These are phyloP conservation scores for Hippoglossus stenolepis DNA, from an alignment of 2,113 vertebrate genomes.

Conservation along the genomic window DNA sequence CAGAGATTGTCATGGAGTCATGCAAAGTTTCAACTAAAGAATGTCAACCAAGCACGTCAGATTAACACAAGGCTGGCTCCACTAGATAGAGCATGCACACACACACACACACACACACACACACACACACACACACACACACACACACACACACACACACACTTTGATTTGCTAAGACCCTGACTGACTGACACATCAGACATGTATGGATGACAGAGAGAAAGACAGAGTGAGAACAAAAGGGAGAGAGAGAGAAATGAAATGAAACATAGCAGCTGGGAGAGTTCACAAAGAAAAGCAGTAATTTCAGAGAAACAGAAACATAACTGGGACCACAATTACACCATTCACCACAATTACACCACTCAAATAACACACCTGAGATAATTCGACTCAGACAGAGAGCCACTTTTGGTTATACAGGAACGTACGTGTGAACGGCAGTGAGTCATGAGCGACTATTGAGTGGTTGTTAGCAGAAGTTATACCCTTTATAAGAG, in stretches of 20 bases:
- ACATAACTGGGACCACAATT: conserved; percentile 13
- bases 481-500: neutral
- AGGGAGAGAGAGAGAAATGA: neutral
- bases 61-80: conserved; percentile 77
- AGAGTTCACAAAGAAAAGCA: conserved; percentile 33
- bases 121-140: neutral
- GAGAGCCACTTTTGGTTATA: neutral
- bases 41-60: conserved; percentile 78
- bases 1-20: conserved; percentile 76
- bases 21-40: conserved; percentile 76
- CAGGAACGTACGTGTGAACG: neutral
- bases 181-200: conserved; percentile 73
- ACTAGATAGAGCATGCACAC: conserved; percentile 59
- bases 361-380: neutral
- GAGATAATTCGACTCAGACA: conserved; percentile 1
- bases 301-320: conserved; percentile 29
- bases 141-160: conserved; percentile 29
- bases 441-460: neutral
- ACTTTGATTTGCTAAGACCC: conserved; percentile 69
- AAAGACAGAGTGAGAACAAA: conserved; percentile 28
- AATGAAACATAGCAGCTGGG: conserved; percentile 34
- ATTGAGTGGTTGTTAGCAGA: neutral
- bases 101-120: conserved; percentile 34
- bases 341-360: neutral
- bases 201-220: conserved; percentile 57